A percentile compares a stretch with the other conserved stretches of the same genome.
Evolutionary conservation across 2,888 invertebrate genomes (phyloP).

Genomic region (Ophraella communa): DNA sequence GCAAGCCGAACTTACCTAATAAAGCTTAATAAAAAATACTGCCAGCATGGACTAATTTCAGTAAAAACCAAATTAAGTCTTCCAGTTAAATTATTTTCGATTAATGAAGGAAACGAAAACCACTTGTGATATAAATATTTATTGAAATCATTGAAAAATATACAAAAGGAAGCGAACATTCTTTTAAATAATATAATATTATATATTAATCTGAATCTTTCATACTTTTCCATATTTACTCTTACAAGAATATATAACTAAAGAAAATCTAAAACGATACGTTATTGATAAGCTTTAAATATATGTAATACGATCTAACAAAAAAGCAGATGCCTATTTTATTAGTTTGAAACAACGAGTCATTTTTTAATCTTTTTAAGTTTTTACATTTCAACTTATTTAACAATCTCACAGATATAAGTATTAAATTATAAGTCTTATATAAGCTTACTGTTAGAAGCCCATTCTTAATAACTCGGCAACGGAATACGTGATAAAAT

Average conservation of each 20-base stretch:
- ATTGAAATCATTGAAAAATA: conserved; percentile 28
- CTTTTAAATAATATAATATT: conserved; percentile 15
- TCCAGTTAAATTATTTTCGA: too few species aligned
- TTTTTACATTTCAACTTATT: conserved; percentile 28
- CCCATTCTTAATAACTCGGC: background rate
- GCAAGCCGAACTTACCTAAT: too few species aligned
- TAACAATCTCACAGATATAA: conserved; percentile 23
- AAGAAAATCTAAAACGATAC: conserved; percentile 32
- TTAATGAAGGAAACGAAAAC: background rate
- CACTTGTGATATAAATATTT: conserved; percentile 17
- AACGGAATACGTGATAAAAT: too few species aligned
- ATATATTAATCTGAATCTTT: conserved; percentile 15
- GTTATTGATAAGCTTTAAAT: conserved; percentile 28
- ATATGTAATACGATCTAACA: conserved; percentile 24
- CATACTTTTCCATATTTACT: conserved; percentile 23
- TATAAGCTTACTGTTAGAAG: background rate
- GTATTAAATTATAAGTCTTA: conserved; percentile 5
- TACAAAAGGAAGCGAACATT: conserved; percentile 23
- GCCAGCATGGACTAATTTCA: too few species aligned
- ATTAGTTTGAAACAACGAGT: conserved; percentile 16
- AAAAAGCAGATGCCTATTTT: conserved; percentile 35
- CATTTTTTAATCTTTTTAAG: conserved; percentile 3
- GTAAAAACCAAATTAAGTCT: too few species aligned
- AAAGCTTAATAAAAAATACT: too few species aligned
- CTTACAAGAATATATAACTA: conserved; percentile 39